phyloP scores from a whole-genome alignment of 1,140 invertebrate genomes.

The Ceratosolen fusciceps region DNA sequence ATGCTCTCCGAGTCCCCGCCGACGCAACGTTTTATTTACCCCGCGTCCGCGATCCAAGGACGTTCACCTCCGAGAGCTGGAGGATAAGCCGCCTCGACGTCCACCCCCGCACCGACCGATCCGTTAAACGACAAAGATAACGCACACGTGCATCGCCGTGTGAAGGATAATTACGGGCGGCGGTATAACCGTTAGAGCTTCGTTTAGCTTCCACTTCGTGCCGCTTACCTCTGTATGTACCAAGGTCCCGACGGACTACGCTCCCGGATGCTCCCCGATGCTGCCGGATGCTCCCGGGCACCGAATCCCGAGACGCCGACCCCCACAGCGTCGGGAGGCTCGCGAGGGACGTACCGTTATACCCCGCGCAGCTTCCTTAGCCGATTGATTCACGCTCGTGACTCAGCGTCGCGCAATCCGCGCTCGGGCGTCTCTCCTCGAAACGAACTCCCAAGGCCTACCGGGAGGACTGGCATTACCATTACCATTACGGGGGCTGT shows the following conservation, averaged over 20 bases:
- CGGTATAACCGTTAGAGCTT: background rate
- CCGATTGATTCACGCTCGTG: constrained; percentile 41
- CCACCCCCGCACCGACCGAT: no score
- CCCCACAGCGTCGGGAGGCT: background rate
- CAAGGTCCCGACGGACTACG: no score
- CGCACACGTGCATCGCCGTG: background rate
- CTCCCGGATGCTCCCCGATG: no score
- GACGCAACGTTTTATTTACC: background rate
- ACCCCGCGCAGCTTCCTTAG: background rate
- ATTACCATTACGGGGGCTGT: no score
- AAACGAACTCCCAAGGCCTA: no score
- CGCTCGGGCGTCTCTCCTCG: background rate
- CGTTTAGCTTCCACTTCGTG: no score
- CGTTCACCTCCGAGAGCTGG: background rate
- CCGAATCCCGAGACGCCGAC: background rate
- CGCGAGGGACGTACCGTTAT: constrained; percentile 3
- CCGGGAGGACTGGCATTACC: no score
- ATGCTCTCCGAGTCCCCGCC: no score
- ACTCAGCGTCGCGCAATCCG: background rate
- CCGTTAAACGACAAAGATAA: background rate
- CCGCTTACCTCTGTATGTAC: no score
- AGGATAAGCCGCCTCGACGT: background rate
- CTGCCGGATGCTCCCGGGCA: no score
- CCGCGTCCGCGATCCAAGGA: background rate
- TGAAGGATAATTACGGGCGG: background rate